Evolutionary conservation across 2,797 vertebrate species (phyloP), one percentile per base, ranked within the genome.

Genomic region (Kryptopterus vitreolus): DNA sequence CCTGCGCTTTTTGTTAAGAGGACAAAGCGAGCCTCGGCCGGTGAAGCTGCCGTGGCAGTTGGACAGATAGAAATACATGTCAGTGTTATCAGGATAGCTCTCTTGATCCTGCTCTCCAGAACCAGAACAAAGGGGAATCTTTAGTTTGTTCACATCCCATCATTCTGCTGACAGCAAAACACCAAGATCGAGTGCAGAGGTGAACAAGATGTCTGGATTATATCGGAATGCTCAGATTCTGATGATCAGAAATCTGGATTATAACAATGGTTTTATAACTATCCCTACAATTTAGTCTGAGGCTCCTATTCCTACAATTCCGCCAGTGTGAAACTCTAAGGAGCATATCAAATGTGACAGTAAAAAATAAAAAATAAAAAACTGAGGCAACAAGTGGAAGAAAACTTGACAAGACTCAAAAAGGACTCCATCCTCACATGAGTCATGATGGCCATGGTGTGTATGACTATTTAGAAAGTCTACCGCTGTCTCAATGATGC

Each of bases 101-200:
- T 58, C 13, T 20, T 55, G 48, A 55, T 76, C 77, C 77, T 10
- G 12, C 79, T 83, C 86, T 82, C 88, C 90, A 85, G 86, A 80
- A 77, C 46, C 58, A 81, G 83, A 77, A 88, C 83, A 84, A 78
- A 71, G 46, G 46, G 81, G 59, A 74, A 43, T 24, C 52, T 69
- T 70, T 58, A 31, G n/a, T 57, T 82, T 12, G 53, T 81, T 65
- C 71, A 15, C 0, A 3, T 16, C 69, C 26, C 13, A 24, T 86
- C 57, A 68, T 48, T 43, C 29, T 15, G 18, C 58, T 69, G n/a
- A 57, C 62, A 48, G 26, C 68, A 20, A 43, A 59, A 68, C 53
- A 59, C 50, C 35, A 31, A 53, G 38, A 50, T 10, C 29, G 26
- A 24, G 33, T 50, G 22, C n/a, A 57, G 26, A 22, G 38, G 52